These are phyloP conservation scores for Margaritifera margaritifera DNA, from an alignment of 2,888 invertebrate species.

Conservation along the genomic window DNA sequence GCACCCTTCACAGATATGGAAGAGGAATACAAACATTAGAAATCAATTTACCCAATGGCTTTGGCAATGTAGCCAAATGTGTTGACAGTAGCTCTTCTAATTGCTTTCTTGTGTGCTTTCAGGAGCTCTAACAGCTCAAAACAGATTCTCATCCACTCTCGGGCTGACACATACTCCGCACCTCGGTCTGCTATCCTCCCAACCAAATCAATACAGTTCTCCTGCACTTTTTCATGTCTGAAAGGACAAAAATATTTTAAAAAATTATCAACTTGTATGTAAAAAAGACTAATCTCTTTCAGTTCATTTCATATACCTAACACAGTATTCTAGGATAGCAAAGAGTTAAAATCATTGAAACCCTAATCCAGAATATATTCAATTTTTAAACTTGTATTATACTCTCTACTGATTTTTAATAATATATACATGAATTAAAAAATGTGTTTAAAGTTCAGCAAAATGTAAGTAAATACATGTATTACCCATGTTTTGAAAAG, in stretches of 20 bases:
- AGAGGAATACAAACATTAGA: background rate
- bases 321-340: too few species aligned
- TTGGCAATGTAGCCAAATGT: conserved; percentile 99
- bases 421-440: too few species aligned
- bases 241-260: conserved; percentile 23
- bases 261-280: too few species aligned
- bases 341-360: too few species aligned
- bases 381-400: too few species aligned
- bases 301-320: too few species aligned
- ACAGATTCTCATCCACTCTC: conserved; percentile 99
- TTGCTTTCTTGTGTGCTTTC: conserved; percentile 99
- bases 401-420: too few species aligned
- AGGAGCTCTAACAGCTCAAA: conserved; percentile 96
- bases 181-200: conserved; percentile 99
- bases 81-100: conserved; percentile 97
- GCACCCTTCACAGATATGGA: background rate
- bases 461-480: too few species aligned
- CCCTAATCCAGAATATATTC: too few species aligned
- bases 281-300: too few species aligned
- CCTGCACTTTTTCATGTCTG: conserved; percentile 89
- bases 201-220: conserved; percentile 99
- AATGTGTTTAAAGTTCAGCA: too few species aligned
- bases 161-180: conserved; percentile 97
- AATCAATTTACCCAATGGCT: conserved; percentile 86
- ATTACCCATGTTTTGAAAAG: too few species aligned